These are phyloP conservation scores for Crossaster papposus DNA, from an alignment of 53 echinoderm and acorn worm species.

Conservation along the genomic window DNA sequence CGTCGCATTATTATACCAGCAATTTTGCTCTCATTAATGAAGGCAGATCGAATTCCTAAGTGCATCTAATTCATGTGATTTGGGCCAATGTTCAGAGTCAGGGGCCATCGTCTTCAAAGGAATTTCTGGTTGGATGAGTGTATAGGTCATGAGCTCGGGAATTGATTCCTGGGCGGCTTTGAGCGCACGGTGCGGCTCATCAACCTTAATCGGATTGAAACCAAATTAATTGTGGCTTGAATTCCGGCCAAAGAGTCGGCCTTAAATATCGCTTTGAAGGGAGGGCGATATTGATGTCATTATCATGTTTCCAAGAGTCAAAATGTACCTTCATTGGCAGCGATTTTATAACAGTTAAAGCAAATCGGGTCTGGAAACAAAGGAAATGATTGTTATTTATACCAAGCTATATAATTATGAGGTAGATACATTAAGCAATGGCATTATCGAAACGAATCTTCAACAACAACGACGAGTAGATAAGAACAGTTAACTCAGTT, in stretches of 20 bases:
- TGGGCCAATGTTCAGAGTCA: background rate
- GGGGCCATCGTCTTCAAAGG: background rate
- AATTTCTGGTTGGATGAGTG: background rate
- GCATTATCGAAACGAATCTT: too few relatives aligned
- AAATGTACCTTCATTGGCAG: background rate
- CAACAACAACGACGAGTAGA: too few relatives aligned
- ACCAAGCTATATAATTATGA: background rate
- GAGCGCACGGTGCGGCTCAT: background rate
- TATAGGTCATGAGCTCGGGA: background rate
- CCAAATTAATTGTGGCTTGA: background rate
- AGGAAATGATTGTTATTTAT: background rate
- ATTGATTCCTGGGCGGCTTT: background rate
- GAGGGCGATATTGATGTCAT: background rate
- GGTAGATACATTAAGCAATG: too few relatives aligned
- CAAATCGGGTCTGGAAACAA: background rate
- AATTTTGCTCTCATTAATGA: background rate
- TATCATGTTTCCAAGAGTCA: background rate
- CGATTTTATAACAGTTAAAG: background rate
- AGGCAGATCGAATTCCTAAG: background rate
- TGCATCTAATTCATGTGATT: slow-evolving; percentile 6
- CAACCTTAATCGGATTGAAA: background rate
- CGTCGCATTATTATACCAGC: background rate
- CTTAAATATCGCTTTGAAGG: background rate
- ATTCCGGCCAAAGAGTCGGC: background rate
- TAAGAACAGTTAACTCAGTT: too few relatives aligned